Conservation (phyloP, 1,140 invertebrate species). For the Oncopeltus fasciatus region DNA sequence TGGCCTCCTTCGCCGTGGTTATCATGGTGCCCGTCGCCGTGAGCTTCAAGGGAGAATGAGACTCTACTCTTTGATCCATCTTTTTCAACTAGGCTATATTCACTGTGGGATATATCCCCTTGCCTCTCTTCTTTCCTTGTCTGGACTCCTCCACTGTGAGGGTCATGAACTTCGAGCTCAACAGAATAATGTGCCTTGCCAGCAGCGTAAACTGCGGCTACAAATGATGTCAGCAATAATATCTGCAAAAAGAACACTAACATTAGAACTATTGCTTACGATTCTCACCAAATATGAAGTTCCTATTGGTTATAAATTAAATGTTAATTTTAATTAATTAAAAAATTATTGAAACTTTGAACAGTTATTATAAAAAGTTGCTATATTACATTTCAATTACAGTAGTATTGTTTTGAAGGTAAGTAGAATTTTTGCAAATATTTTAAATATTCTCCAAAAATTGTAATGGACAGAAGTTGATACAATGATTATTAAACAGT, state of each 20-base stretch:
- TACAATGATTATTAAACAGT: no score
- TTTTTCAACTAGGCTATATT: not conserved
- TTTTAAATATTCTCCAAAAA: no score
- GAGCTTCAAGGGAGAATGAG: not conserved
- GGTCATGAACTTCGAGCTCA: not conserved
- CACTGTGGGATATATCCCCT: not conserved
- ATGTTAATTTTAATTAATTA: no score
- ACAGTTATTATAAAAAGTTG: no score
- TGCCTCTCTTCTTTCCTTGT: not conserved
- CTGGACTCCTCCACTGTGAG: not conserved
- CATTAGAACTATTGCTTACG: no score
- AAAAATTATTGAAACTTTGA: no score
- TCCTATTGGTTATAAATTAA: no score
- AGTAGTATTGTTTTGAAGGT: no score
- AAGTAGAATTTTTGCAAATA: no score
- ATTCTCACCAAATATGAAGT: no score
- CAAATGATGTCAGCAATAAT: not conserved
- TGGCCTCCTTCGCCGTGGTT: not conserved
- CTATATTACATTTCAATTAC: no score
- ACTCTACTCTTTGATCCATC: not conserved
- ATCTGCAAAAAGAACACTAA: not conserved
- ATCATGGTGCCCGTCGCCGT: not conserved
- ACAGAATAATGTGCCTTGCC: not conserved
- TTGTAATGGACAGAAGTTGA: no score
- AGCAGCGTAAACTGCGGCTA: not conserved